Percentiles rank a stretch among this genome's conserved stretches.
phyloP scores from a whole-genome alignment of 1,140 invertebrate genomes.

The Zaprionus vittiger region DNA sequence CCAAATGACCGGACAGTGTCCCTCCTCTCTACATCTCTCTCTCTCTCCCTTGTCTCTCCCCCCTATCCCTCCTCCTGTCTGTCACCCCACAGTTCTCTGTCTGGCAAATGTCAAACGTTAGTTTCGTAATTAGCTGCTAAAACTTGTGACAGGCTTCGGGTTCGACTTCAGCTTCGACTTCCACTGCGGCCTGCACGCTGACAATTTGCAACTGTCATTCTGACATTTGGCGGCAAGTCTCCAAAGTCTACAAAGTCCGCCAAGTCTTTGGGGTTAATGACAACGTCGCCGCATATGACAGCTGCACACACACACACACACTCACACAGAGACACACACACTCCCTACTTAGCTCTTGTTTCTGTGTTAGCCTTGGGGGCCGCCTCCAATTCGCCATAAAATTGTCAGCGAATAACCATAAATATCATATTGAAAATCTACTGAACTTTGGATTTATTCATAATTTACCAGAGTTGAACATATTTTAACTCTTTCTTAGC shows the following conservation, averaged over 20 bases:
- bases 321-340: background rate
- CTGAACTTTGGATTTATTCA: background rate
- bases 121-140: slow-evolving; percentile 56
- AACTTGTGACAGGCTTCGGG: slow-evolving; percentile 32
- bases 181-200: slow-evolving; percentile 15
- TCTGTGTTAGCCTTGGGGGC: slow-evolving; percentile 28
- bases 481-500: background rate
- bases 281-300: slow-evolving; percentile 47
- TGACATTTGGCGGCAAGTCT: slow-evolving; percentile 52
- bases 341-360: slow-evolving; percentile 21
- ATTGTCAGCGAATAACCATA: slow-evolving; percentile 20
- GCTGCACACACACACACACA: slow-evolving; percentile 16
- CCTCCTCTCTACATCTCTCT: background rate
- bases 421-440: background rate
- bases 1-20: slow-evolving; percentile 21
- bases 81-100: background rate
- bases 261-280: slow-evolving; percentile 46
- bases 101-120: slow-evolving; percentile 52
- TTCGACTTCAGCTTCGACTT: background rate
- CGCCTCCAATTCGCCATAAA: slow-evolving; percentile 35
- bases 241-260: slow-evolving; percentile 26
- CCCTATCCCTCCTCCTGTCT: slow-evolving; percentile 5
- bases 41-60: background rate
- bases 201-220: slow-evolving; percentile 59
- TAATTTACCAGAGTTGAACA: background rate